These are phyloP conservation scores for Leucosticte australis DNA, from an alignment of 2,113 vertebrate genomes.

Conservation along the genomic window DNA sequence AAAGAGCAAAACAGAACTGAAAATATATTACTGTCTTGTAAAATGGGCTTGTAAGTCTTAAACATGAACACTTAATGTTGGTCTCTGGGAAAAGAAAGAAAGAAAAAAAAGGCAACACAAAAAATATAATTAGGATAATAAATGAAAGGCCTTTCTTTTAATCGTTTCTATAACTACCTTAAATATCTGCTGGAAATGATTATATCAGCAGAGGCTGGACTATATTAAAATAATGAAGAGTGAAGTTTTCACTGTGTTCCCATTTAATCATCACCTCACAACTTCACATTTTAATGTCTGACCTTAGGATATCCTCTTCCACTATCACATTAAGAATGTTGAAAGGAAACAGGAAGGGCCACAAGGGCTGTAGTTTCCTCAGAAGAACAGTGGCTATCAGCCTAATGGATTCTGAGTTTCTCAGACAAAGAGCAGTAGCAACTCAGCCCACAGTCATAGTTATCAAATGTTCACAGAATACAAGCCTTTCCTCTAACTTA, in stretches of 20 bases:
- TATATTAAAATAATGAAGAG: conserved; percentile 65
- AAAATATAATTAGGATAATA: conserved; percentile 63
- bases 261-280: conserved; percentile 67
- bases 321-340: conserved; percentile 67
- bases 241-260: conserved; percentile 58
- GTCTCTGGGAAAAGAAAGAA: background rate
- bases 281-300: conserved; percentile 66
- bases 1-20: conserved; percentile 13
- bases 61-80: background rate
- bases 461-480: conserved; percentile 43
- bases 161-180: conserved; percentile 51
- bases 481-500: conserved; percentile 43
- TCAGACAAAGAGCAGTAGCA: conserved; percentile 59
- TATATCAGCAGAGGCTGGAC: conserved; percentile 27
- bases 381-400: conserved; percentile 58
- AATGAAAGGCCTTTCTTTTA: conserved; percentile 63
- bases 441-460: conserved; percentile 21
- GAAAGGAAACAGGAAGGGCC: conserved; percentile 70
- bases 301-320: conserved; percentile 69
- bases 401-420: conserved; percentile 58
- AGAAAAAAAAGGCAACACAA: background rate
- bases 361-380: conserved; percentile 60
- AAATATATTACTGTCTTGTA: conserved; percentile 27
- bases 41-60: conserved; percentile 31
- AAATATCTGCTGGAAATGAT: conserved; percentile 58